Conservation (phyloP, 2,797 vertebrate species). For the Cirrhinus molitorella region DNA sequence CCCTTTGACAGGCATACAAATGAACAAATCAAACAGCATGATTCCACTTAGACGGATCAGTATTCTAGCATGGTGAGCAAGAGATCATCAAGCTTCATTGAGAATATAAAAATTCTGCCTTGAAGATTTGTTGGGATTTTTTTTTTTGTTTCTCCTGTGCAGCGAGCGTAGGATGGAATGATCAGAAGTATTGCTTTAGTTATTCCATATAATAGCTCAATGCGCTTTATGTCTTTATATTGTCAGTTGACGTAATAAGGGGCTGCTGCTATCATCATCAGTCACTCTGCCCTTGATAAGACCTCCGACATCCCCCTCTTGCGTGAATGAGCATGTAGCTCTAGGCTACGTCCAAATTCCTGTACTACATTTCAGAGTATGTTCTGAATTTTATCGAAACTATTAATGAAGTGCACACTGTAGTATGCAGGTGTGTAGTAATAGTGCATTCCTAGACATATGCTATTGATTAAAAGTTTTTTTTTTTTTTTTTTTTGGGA, state of each 20-base stretch:
- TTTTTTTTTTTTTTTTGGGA: too few relatives aligned
- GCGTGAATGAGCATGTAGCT: constrained; percentile 19
- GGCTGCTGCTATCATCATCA: constrained; percentile 54
- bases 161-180: constrained; percentile 56
- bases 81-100: constrained; percentile 54
- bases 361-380: constrained; percentile 3
- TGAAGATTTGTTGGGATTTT: constrained; percentile 15
- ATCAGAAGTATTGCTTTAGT: constrained; percentile 33
- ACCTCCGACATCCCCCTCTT: constrained; percentile 55
- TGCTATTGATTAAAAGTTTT: too few relatives aligned
- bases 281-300: constrained; percentile 59
- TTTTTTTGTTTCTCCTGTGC: constrained; percentile 57
- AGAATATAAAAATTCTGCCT: constrained; percentile 39
- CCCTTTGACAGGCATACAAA: constrained; percentile 65
- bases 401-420: neutral
- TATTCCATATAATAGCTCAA: constrained; percentile 28
- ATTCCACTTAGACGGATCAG: constrained; percentile 57
- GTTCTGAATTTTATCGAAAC: neutral
- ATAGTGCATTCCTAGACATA: neutral
- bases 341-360: neutral
- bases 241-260: constrained; percentile 54
- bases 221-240: constrained; percentile 55
- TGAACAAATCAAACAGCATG: constrained; percentile 59
- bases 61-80: constrained; percentile 45
- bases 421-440: neutral